These are phyloP conservation scores for Gryllus bimaculatus DNA, from an alignment of 1,140 invertebrate genomes.

Conservation along the genomic window DNA sequence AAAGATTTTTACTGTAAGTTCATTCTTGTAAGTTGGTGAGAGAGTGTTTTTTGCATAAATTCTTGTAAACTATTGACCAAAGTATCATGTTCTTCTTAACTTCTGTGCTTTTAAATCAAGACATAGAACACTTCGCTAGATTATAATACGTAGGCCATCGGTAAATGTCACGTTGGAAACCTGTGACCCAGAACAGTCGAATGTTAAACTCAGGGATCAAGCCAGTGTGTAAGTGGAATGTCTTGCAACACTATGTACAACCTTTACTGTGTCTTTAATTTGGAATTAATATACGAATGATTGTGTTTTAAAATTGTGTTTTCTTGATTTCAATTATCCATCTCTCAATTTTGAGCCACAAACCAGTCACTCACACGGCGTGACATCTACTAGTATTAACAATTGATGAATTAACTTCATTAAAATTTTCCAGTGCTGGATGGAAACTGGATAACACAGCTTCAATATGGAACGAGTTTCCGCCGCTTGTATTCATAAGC, in stretches of 20 bases:
- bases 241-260: neutral
- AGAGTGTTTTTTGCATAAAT: neutral
- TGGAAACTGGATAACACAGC: too few species aligned
- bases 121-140: neutral
- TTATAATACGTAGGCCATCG: neutral
- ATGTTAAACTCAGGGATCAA: neutral
- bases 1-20: neutral
- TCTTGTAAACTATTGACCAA: conserved; percentile 1
- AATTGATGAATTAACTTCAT: neutral
- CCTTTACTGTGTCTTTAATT: neutral
- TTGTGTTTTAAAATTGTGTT: neutral
- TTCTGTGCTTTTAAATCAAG: neutral
- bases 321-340: conserved; percentile 2
- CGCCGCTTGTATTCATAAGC: neutral
- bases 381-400: conserved; percentile 1
- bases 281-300: neutral
- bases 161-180: neutral
- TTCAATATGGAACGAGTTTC: neutral
- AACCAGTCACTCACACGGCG: neutral
- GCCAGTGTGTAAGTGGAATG: neutral
- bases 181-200: neutral
- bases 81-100: neutral
- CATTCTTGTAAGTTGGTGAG: neutral
- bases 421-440: too few species aligned
- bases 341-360: neutral